phyloP scores from a whole-genome alignment of 2,888 invertebrate species.

The Hedychridium roseum region DNA sequence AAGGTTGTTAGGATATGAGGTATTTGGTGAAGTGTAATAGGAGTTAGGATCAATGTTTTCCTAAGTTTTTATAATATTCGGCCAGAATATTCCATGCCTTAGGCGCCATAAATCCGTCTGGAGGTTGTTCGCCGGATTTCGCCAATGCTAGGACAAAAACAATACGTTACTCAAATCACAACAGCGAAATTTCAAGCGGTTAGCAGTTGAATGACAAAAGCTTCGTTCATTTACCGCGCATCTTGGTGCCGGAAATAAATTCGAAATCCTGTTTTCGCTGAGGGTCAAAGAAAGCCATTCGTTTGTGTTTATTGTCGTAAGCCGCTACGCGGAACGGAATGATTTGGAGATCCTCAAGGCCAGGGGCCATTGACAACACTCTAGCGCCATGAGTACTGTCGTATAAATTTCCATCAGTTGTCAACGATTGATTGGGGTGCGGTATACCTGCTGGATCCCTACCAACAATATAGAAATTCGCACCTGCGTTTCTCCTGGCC shows the following conservation, averaged over 20 bases:
- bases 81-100: conserved; percentile 90
- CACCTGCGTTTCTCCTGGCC: conserved; percentile 92
- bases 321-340: conserved; percentile 97
- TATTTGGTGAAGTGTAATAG: too few relatives aligned
- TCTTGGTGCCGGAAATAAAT: conserved; percentile 94
- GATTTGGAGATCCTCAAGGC: conserved; percentile 88
- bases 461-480: conserved; percentile 97
- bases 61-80: conserved; percentile 78
- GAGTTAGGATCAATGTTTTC: too few relatives aligned
- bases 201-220: background rate
- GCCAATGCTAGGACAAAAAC: conserved; percentile 69
- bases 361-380: conserved; percentile 92
- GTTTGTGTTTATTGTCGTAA: conserved; percentile 81
- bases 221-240: conserved; percentile 72
- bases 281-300: conserved; percentile 94
- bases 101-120: conserved; percentile 95
- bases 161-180: background rate
- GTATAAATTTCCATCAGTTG: conserved; percentile 82
- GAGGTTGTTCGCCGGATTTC: conserved; percentile 84
- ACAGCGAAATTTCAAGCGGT: background rate
- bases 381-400: conserved; percentile 91
- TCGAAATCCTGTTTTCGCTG: conserved; percentile 88
- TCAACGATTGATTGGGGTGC: conserved; percentile 75
- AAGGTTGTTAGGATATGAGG: too few relatives aligned
- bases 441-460: conserved; percentile 97